phyloP scores from a whole-genome alignment of 2,797 vertebrate species.

The Lithobates pipiens region DNA sequence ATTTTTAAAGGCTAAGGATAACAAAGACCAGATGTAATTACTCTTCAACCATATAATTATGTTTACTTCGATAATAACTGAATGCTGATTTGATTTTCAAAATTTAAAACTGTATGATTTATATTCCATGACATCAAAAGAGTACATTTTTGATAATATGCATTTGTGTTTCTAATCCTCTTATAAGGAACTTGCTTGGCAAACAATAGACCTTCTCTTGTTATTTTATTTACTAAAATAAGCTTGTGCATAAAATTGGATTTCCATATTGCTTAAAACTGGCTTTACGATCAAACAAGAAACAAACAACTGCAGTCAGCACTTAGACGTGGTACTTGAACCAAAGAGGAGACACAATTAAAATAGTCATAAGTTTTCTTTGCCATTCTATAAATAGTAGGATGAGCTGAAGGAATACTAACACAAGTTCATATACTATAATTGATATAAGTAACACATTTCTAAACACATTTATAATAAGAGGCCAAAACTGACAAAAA shows the following conservation, averaged over 20 bases:
- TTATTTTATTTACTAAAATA: conserved; percentile 55
- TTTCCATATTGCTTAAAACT: conserved; percentile 56
- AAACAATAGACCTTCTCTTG: conserved; percentile 51
- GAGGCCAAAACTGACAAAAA: not conserved
- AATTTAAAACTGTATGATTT: not conserved
- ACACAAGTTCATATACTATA: not conserved
- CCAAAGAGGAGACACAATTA: conserved; percentile 42
- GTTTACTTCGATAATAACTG: not conserved
- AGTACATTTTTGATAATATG: conserved; percentile 26
- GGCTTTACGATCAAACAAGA: conserved; percentile 52
- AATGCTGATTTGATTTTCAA: not conserved
- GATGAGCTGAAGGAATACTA: not conserved
- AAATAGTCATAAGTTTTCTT: conserved; percentile 17
- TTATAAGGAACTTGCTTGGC: conserved; percentile 46
- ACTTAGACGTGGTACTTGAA: conserved; percentile 49
- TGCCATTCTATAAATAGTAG: conserved; percentile 15
- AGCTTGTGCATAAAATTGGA: conserved; percentile 55
- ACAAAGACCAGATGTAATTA: too few relatives aligned
- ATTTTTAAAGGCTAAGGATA: too few relatives aligned
- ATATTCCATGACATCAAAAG: not conserved
- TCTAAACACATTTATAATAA: not conserved
- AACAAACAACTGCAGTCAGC: conserved; percentile 48
- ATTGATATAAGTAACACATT: not conserved
- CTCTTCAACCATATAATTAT: too few relatives aligned
- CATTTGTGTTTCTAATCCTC: conserved; percentile 42